Evolutionary conservation across 2,797 vertebrate species (phyloP), one percentile per base, ranked within the genome.

Genomic region (Ispidina lecontei): DNA sequence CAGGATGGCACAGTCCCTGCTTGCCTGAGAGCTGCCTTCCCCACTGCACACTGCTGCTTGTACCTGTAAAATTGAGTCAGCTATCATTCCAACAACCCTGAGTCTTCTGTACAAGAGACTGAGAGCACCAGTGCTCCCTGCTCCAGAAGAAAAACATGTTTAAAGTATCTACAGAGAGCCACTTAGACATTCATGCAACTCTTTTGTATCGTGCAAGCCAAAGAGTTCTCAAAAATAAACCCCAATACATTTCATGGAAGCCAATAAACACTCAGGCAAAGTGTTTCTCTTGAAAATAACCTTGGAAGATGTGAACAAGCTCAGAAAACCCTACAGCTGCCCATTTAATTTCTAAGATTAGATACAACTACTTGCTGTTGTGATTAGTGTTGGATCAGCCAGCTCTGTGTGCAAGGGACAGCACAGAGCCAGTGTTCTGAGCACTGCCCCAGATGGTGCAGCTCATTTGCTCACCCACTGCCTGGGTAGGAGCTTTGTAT

Each of bases 21-120:
- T 84, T 51, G 62, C 52, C 83, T 82, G 49, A 59, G 63, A 83
- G 55, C 76, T 51, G 47, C 84, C 67, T 87, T 87, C 91, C 78
- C 63, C 87, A 84, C 62, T 79, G 68, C 86, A 88, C 49, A 9
- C 26, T 47, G 33, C 59, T 93, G 84, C 89, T 90, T 93, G 82
- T 41, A 90, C 90, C 91, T 90, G 72, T 80, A 91, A 90, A 94
- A 95, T 16, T 59, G 73, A 94, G 72, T 92, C 92, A 92, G 77
- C 85, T 95, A 14, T 68, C 87, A 89, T 87, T 92, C 92, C 87
- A 96, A 91, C 84, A 90, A 76, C 65, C n/a, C 65, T 91, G 82
- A 90, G 80, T 91, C 85, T 91, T 92, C 80, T 41, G 62, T 71
- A 80, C 12, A 65, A 87, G 62, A 91, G 55, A 94, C 20, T 56